Conservation (phyloP, 2,888 invertebrate genomes). For the Zygaena filipendulae region DNA sequence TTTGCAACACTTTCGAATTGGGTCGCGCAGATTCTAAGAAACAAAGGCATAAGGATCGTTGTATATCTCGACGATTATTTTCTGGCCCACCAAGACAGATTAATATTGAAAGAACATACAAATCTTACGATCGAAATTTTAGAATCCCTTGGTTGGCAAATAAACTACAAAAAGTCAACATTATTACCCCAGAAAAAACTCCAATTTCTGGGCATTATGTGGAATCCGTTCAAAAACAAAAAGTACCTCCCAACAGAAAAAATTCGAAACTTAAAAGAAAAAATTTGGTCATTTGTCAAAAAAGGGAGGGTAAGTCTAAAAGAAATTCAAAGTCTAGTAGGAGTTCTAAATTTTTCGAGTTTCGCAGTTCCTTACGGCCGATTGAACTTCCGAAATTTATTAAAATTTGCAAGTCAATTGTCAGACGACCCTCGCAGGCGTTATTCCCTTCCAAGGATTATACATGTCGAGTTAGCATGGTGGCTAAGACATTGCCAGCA, state of each 20-base stretch:
- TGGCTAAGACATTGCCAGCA: conserved; percentile 8
- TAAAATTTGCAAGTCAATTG: not conserved
- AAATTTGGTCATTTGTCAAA: not conserved
- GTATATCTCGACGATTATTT: conserved; percentile 22
- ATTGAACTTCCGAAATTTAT: conserved; percentile 7
- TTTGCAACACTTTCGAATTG: conserved; percentile 14
- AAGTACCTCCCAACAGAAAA: conserved; percentile 12
- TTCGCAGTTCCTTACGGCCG: conserved; percentile 11
- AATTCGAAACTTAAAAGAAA: not conserved
- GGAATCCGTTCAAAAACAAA: conserved; percentile 13
- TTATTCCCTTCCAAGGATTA: not conserved
- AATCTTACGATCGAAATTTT: conserved; percentile 2
- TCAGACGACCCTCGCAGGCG: not conserved
- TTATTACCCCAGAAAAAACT: conserved; percentile 8
- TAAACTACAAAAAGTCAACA: conserved; percentile 14
- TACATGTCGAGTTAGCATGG: conserved; percentile 7
- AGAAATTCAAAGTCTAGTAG: conserved; percentile 8
- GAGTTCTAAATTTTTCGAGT: conserved; percentile 14
- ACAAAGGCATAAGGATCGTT: conserved; percentile 15
- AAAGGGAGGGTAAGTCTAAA: not conserved
- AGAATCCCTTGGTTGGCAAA: conserved; percentile 11
- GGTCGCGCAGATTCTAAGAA: conserved; percentile 15
- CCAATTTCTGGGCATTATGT: conserved; percentile 12
- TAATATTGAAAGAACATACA: conserved; percentile 9
- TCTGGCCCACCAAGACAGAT: conserved; percentile 11